phyloP scores from a whole-genome alignment of 2,113 vertebrate genomes.

The Numida meleagris region DNA sequence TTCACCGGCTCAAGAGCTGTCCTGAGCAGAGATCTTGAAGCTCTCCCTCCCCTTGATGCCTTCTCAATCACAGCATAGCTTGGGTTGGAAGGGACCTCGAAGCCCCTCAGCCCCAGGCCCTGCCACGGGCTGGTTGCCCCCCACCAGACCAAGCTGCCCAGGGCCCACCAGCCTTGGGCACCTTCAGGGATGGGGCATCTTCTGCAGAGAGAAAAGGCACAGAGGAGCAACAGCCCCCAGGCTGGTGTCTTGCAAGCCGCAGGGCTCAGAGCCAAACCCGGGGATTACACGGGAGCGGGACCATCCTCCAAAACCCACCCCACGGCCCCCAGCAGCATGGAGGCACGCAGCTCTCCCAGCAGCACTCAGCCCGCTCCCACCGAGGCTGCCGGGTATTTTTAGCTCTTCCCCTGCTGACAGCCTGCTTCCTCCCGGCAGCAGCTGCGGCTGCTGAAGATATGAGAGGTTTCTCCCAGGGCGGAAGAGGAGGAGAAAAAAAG shows the following conservation, averaged over 20 bases:
- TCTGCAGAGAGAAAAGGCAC: not conserved
- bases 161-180: no score
- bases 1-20: not conserved
- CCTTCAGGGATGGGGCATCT: not conserved
- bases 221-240: not conserved
- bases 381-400: slow-evolving; percentile 11
- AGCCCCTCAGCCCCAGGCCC: not conserved
- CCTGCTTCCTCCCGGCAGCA: slow-evolving; percentile 8
- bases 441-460: slow-evolving; percentile 11
- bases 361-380: not conserved
- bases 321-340: not conserved
- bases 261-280: fast-evolving
- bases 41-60: not conserved
- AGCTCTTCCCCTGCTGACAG: not conserved
- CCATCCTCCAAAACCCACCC: not conserved
- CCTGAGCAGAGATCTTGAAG: fast-evolving
- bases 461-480: not conserved
- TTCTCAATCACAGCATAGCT: not conserved
- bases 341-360: not conserved
- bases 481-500: not conserved
- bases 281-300: not conserved
- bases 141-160: not conserved
- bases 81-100: not conserved
- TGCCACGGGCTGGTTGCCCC: not conserved
- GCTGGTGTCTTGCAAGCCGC: not conserved